These are phyloP conservation scores for Acrocephalus kingi DNA, from an alignment of 2,113 vertebrate genomes.

Conservation along the genomic window DNA sequence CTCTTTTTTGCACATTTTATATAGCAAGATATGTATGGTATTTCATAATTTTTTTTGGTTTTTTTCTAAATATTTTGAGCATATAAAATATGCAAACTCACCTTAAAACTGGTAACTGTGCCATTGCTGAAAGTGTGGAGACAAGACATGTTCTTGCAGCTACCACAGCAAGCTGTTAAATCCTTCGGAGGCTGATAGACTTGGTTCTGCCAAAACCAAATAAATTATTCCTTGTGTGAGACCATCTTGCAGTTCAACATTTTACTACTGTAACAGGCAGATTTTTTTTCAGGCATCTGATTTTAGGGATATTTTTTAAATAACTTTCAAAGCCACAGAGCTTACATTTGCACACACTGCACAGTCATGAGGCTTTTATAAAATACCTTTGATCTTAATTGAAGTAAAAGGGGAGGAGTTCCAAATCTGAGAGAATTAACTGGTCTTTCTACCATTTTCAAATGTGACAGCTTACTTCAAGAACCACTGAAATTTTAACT, in stretches of 20 bases:
- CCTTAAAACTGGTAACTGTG: conserved; percentile 83
- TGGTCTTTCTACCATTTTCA: not conserved
- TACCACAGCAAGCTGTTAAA: conserved; percentile 87
- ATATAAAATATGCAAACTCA: conserved; percentile 22
- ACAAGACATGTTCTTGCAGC: conserved; percentile 92
- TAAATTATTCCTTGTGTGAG: not conserved
- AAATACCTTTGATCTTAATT: not conserved
- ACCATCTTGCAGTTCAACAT: not conserved
- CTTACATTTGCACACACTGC: not conserved
- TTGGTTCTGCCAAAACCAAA: conserved; percentile 84
- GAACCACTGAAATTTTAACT: not conserved
- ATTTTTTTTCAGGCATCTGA: not conserved
- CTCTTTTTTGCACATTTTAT: not conserved
- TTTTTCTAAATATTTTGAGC: not conserved
- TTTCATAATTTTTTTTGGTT: not conserved
- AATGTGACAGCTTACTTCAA: not conserved
- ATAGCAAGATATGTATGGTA: not conserved
- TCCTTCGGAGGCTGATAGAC: conserved; percentile 89
- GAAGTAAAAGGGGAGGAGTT: not conserved
- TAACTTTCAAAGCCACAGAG: not conserved
- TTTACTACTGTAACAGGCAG: not conserved
- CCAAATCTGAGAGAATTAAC: not conserved
- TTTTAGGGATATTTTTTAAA: not conserved
- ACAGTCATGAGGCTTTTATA: not conserved
- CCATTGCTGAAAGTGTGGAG: conserved; percentile 85